These are phyloP conservation scores for Villa cingulata DNA, from an alignment of 2,888 invertebrate genomes.

Conservation along the genomic window DNA sequence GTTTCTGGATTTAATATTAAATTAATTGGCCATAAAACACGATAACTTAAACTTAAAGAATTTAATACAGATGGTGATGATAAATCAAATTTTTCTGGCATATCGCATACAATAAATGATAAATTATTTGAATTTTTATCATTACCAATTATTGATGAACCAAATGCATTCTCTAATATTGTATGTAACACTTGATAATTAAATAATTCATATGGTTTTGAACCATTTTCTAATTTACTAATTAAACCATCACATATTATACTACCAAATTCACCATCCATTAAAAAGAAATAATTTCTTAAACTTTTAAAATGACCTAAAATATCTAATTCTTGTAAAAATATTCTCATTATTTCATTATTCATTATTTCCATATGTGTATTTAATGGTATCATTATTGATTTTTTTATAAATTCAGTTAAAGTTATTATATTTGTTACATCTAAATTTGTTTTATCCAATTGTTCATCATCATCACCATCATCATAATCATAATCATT, in stretches of 20 bases:
- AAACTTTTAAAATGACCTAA: slow-evolving; percentile 58
- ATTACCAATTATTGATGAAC: slow-evolving; percentile 49
- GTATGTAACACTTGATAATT: slow-evolving; percentile 55
- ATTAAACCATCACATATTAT: slow-evolving; percentile 58
- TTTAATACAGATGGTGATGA: slow-evolving; percentile 52
- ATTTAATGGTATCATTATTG: slow-evolving; percentile 52
- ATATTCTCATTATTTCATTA: slow-evolving; percentile 56
- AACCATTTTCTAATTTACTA: slow-evolving; percentile 47
- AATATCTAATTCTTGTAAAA: slow-evolving; percentile 45
- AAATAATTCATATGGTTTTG: slow-evolving; percentile 51
- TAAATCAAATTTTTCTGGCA: slow-evolving; percentile 49
- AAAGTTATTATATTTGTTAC: slow-evolving; percentile 26
- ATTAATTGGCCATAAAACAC: slow-evolving; percentile 64
- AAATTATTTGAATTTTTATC: slow-evolving; percentile 48
- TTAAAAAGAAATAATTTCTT: slow-evolving; percentile 62
- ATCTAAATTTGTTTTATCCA: slow-evolving; percentile 15
- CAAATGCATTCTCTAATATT: slow-evolving; percentile 54
- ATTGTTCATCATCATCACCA: slow-evolving; percentile 1
- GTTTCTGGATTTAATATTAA: slow-evolving; percentile 59
- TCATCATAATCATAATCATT: neutral
- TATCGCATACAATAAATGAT: slow-evolving; percentile 47
- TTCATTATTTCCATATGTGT: slow-evolving; percentile 57
- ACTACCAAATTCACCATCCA: slow-evolving; percentile 67
- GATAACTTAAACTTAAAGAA: slow-evolving; percentile 54
- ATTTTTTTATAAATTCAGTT: slow-evolving; percentile 49